A percentile compares a stretch with the other conserved stretches of the same genome.
Conservation (phyloP, 2,113 vertebrate species). For the Tachysurus vachellii region DNA sequence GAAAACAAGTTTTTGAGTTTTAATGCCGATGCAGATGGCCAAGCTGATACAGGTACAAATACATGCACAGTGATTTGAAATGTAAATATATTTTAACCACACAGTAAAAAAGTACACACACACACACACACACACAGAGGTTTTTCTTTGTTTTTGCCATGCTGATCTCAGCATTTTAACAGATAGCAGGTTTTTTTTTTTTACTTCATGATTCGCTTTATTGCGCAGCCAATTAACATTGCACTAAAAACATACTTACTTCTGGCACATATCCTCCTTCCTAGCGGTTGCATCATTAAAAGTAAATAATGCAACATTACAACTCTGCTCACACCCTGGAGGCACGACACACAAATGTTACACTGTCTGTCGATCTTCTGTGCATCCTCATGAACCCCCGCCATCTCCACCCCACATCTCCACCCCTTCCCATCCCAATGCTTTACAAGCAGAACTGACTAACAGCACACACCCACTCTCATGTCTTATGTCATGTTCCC, state of each 20-base stretch:
- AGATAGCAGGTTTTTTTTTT: constrained; percentile 43
- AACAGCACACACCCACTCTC: constrained; percentile 12
- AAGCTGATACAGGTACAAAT: neutral
- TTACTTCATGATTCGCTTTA: constrained; percentile 46
- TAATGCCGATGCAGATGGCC: neutral
- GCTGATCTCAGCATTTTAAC: constrained; percentile 34
- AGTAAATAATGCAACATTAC: constrained; percentile 55
- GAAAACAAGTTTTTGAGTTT: neutral
- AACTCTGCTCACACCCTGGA: constrained; percentile 38
- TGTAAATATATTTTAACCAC: neutral
- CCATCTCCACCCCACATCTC: neutral
- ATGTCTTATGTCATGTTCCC: constrained; percentile 26
- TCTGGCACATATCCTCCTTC: constrained; percentile 40
- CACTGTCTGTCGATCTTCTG: constrained; percentile 37
- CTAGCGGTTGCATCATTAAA: constrained; percentile 47
- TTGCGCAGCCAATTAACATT: constrained; percentile 56
- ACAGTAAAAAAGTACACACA: neutral
- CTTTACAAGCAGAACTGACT: constrained; percentile 9
- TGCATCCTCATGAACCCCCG: neutral
- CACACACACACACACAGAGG: neutral
- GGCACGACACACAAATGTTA: constrained; percentile 40
- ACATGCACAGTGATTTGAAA: neutral
- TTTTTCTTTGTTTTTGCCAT: neutral
- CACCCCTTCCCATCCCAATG: neutral
- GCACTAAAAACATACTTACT: constrained; percentile 51